These are phyloP conservation scores for Smutsia temminckii DNA, from an alignment of 2,797 vertebrate species.

Conservation along the genomic window DNA sequence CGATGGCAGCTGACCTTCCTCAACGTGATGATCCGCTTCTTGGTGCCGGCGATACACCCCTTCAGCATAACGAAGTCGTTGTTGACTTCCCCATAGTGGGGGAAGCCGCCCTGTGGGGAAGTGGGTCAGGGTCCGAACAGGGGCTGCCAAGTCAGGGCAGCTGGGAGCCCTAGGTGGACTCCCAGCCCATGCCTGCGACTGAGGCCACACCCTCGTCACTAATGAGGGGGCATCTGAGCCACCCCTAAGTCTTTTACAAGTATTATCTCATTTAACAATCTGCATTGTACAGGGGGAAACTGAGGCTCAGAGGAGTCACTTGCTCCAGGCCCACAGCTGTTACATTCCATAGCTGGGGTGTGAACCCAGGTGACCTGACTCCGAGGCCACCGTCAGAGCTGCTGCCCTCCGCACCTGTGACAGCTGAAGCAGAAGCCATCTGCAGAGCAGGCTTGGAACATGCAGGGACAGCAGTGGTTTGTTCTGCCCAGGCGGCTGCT, in stretches of 20 bases:
- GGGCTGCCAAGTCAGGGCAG: not conserved
- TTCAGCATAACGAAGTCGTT: slow-evolving; percentile 96
- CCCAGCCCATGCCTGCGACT: not conserved
- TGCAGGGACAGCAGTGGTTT: not conserved
- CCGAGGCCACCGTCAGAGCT: not conserved
- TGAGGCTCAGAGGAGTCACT: not conserved
- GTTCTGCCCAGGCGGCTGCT: not conserved
- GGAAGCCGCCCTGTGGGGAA: slow-evolving; percentile 91
- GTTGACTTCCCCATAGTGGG: slow-evolving; percentile 93
- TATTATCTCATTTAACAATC: not conserved
- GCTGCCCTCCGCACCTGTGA: not conserved
- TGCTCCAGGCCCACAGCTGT: not conserved
- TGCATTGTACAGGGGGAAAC: not conserved
- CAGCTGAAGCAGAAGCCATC: not conserved
- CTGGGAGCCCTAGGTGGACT: not conserved
- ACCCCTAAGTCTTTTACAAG: not conserved
- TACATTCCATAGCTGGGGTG: no score
- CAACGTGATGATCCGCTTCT: slow-evolving; percentile 94
- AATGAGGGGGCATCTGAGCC: not conserved
- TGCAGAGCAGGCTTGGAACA: not conserved
- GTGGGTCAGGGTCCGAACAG: not conserved
- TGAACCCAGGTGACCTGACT: not conserved
- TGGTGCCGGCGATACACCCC: slow-evolving; percentile 92
- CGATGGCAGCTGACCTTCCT: slow-evolving; percentile 88
- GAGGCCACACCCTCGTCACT: not conserved